Base-by-base conservation (phyloP, 2,113 vertebrate species). In the Antechinus flavipes region DNA sequence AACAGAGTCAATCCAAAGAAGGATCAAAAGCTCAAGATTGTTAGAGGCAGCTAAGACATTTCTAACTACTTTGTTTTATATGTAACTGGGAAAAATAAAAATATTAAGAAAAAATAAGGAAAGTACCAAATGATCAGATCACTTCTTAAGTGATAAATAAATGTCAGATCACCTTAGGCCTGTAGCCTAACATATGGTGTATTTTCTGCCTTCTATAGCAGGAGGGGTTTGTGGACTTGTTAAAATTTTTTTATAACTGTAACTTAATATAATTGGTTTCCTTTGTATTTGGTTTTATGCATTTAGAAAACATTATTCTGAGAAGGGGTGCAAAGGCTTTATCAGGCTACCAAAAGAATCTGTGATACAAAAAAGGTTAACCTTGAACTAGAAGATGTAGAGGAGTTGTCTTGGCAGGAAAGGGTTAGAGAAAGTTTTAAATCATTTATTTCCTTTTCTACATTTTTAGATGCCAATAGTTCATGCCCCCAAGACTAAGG, bases 391-490 rank as follows among this genome's bases (percentile, higher is more conserved):
- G 6, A 6, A 54, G 53, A 90, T 23, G 23, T 42, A 89, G 19
- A 95, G 93, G 23, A 50, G 6, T 8, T 76, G 24, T 89, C n/a
- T 89, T 53, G 93, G 68, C n/a, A 84, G 42, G 53, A 94, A 23
- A 30, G 91, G 2, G 24, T 84, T 5, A 93, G 26, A 23, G 47
- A 89, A 84, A 84, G 19, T 84, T 84, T 84, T 84, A 22, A 76
- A 61, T 91, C 91, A 49, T 91, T 19, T 53, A 91, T 58, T 47
- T 91, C 68, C 46, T 96, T 76, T 47, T 93, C 24, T 92, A 53
- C n/a, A 42, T 91, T 54, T 90, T 58, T 42, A 46, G 5, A 6
- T 53, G 12, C 42, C 30, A 94, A 90, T 91, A 47, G 92, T 53
- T 91, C 35, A 76, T 54, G 53, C 49, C 27, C 94, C 50, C 90